phyloP scores from a whole-genome alignment of 2,113 vertebrate genomes.

The Laticauda laticaudata region DNA sequence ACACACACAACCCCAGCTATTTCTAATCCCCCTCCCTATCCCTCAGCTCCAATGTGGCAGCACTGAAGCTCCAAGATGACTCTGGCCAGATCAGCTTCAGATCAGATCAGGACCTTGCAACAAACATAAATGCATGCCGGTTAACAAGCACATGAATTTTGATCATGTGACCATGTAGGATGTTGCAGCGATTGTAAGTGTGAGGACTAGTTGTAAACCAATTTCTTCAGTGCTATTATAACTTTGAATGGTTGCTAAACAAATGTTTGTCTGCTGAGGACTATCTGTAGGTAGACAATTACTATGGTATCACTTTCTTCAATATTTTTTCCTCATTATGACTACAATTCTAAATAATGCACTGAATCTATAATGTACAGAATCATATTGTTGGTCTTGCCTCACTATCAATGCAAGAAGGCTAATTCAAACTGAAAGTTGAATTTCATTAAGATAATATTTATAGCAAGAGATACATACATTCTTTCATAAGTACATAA shows the following conservation, averaged over 20 bases:
- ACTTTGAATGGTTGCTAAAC: background rate
- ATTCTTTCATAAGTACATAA: background rate
- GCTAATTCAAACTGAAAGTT: background rate
- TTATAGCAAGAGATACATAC: background rate
- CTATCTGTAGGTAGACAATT: background rate
- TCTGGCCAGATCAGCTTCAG: too few species aligned
- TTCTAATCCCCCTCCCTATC: too few species aligned
- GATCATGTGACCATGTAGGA: background rate
- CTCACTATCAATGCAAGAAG: background rate
- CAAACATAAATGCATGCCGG: background rate
- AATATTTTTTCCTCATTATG: background rate
- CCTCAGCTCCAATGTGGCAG: too few species aligned
- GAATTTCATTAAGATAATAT: background rate
- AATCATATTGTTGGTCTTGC: background rate
- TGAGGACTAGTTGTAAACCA: background rate
- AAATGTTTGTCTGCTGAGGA: background rate
- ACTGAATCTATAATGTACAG: background rate
- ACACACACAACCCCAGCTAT: too few species aligned
- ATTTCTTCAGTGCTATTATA: background rate
- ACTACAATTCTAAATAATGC: background rate
- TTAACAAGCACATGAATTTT: background rate
- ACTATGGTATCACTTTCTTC: background rate
- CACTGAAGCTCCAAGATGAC: too few species aligned
- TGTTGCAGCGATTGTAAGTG: too few species aligned
- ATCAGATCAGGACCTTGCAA: background rate